Evolutionary conservation across 2,888 invertebrate species (phyloP), one percentile per base, ranked within the genome.

Genomic region (Meiosimyza platycephala): DNA sequence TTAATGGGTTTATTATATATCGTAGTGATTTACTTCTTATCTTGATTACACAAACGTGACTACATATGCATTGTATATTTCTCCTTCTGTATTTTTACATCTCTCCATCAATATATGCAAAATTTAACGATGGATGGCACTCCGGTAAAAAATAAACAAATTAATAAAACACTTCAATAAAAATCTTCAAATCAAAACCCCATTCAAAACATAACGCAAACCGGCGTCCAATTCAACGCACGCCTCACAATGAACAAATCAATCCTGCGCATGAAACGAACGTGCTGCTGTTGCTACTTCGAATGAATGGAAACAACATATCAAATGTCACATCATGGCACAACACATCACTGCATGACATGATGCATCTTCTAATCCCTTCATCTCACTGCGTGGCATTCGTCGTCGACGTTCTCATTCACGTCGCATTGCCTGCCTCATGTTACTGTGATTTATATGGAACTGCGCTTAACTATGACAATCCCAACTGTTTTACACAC

Each of bases 251-350:
- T 47, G 13, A 55, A 67, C 12, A 22, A 28, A 28, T 40, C 47
- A 55, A 48, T 28, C 50, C 28, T 40, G 22, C 22, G 28, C 50
- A 16, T 60, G 51, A n/a, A 40, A 40, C 40, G 40, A 9, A 40
- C 40, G 40, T 40, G 40, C 40, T 40, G 40, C 40, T 40, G 9
- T 9, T 40, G 9, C 40, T 40, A 40, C 40, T 9, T 40, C 40
- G 13, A 16, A 16, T 51, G 51, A 50, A 69, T n/a, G 50, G n/a
- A 22, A 50, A 16, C 22, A 69, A 40, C 40, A 40, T 40, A 40
- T 9, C 9, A 40, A 40, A 40, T 51, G 74, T 76, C 73, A 67
- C 73, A 47, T 72, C 28, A 33, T 71, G 48, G 18, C 71, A 62
- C 52, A 13, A 22, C 63, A 60, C 60, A 54, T 72, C 65, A 54